Base-by-base conservation (phyloP, 2,888 invertebrate species). In the Ornithoptera priamus region DNA sequence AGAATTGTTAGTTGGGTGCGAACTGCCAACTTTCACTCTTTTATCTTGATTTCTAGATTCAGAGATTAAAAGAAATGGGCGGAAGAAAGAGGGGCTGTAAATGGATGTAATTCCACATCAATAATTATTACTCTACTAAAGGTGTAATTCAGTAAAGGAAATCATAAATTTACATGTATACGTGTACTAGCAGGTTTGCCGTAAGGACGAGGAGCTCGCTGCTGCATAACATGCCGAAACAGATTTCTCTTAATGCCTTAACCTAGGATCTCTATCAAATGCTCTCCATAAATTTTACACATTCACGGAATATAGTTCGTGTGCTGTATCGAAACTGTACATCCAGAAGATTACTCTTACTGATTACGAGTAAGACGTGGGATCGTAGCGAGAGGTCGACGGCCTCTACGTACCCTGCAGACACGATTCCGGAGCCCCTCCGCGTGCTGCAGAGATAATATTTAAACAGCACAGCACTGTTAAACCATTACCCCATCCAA, bases 11-110 rank as follows among this genome's bases (percentile, higher is more conserved):
- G 68, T 71, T 59, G 68, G 10, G 24, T 68, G 59, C 20, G 30
- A 63, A 73, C 68, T 70, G 60, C 62, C 72, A 68, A 76, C 79
- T 80, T 80, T 80, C 79, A 77, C 80, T 76, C 65, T 68, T 42
- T 69, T 73, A 76, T 73, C 75, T 76, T 75, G 77, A 75, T 77
- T 77, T 64, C 66, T 65, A 69, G 64, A 50, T 46, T 46, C 59
- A 46, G 30, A 63, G n/a, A 50, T 53, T 53, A 39, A 7, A 39
- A 39, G 1, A 10, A 39, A 39, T 30, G 10, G 10, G 39, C 4
- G 39, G 39, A 39, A 39, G 39, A 39, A 10, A 10, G 39, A 39
- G 10, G 39, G 1, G 8, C 8, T 7, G 10, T 7, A 39, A 39
- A 7, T 39, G 39, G 10, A 7, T 39, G 39, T 39, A 10, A 8